Evolutionary conservation across 2,888 invertebrate genomes (phyloP).

Genomic region (Athripsodes cinereus): DNA sequence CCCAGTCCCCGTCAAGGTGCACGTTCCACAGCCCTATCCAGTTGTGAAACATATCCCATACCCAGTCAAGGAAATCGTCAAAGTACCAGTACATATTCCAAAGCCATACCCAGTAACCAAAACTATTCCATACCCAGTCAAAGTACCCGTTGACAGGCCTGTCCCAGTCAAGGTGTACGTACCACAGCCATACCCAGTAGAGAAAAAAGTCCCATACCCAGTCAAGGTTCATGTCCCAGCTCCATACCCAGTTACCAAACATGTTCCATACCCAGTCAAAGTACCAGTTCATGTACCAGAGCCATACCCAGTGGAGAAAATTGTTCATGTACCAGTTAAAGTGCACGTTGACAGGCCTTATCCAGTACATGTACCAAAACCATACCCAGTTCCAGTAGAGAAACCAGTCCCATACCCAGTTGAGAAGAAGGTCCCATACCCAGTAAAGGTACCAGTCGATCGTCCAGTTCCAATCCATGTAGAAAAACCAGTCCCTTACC

Average conservation of each 20-base stretch:
- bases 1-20: conserved; percentile 63
- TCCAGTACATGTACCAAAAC: conserved; percentile 61
- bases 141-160: conserved; percentile 53
- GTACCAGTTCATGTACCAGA: conserved; percentile 65
- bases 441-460: conserved; percentile 62
- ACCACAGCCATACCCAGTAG: conserved; percentile 58
- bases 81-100: conserved; percentile 60
- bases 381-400: conserved; percentile 64
- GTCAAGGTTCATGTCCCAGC: conserved; percentile 66
- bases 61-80: conserved; percentile 59
- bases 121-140: conserved; percentile 53
- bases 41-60: conserved; percentile 62
- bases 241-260: conserved; percentile 69
- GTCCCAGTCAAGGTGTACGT: conserved; percentile 62
- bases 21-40: conserved; percentile 63
- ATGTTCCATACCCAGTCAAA: conserved; percentile 59
- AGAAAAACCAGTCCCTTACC: conserved; percentile 71
- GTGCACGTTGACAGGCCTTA: conserved; percentile 64
- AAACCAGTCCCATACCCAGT: conserved; percentile 71
- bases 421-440: conserved; percentile 64
- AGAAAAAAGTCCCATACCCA: conserved; percentile 60
- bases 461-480: conserved; percentile 69
- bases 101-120: conserved; percentile 65
- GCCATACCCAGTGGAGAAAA: conserved; percentile 70
- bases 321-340: conserved; percentile 64